Evolutionary conservation across 1,140 invertebrate genomes (phyloP), one percentile per base, ranked within the genome.

Genomic region (Anthonomus grandis): DNA sequence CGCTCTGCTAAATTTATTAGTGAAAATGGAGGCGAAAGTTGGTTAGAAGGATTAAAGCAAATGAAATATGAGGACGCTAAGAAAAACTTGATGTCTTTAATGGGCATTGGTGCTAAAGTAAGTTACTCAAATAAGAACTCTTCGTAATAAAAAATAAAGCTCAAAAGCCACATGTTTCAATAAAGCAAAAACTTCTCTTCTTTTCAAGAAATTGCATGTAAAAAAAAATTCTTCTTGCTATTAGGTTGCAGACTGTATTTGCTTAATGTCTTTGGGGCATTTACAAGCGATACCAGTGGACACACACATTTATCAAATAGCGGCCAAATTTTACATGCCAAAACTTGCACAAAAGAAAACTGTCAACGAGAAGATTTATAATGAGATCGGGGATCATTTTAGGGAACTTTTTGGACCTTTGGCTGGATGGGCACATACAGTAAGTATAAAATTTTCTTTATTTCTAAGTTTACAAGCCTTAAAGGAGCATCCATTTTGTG

Each of bases 211-310:
- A 15, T 9, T 6, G 17, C n/a, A n/a, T n/a, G n/a, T n/a, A n/a
- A n/a, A n/a, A n/a, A n/a, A n/a, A n/a, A n/a, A n/a, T 17, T 4
- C 13, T 46, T 25, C 15, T 24, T 13, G 18, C 22, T 53, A 58
- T 57, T 64, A 92, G 89, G 90, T 98, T 17, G 94, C 96, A n/a
- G 96, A 99, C 75, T 99, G 96, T 74, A 90, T 99, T 65, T 96
- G 93, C 75, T 79, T 99, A 3, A 98, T 98, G 95, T 95, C 94
- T 1, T 74, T 99, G 56, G 87, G 89, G 42, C 90, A 98, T 71
- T 70, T 93, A 38, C 82, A 88, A 69, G 86, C 93, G 0, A 84
- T 98, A 51, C 96, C 96, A 10, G 89, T 98, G 1, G 97, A 99
- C 73, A 97, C 94, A 0, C 96, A 99, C 74, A 91, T 99, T 15